A percentile compares a stretch with the other conserved stretches of the same genome.
phyloP scores from a whole-genome alignment of 2,797 vertebrate genomes.

The Sebastes taczanowskii region DNA sequence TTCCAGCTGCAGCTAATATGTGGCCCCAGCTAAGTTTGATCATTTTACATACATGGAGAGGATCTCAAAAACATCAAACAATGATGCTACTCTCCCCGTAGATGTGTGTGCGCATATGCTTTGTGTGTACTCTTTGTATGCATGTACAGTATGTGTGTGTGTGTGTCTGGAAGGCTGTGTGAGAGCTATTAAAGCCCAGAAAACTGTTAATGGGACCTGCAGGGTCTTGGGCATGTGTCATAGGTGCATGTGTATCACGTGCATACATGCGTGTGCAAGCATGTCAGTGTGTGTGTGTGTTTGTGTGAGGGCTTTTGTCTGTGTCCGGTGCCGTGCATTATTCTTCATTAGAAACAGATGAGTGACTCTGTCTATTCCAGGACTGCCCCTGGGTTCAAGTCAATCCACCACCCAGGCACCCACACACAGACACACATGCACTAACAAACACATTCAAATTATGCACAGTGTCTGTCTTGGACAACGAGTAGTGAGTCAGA shows the following conservation, averaged over 20 bases:
- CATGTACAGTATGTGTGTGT: neutral
- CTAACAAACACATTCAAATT: slow-evolving; percentile 10
- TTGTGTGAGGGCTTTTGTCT: slow-evolving; percentile 51
- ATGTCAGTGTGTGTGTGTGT: neutral
- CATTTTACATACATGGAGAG: neutral
- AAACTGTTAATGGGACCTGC: slow-evolving; percentile 45
- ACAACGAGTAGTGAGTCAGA: slow-evolving; percentile 36
- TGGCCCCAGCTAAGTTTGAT: neutral
- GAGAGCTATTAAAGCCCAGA: slow-evolving; percentile 19
- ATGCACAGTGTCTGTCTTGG: slow-evolving; percentile 36
- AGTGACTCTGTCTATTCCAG: slow-evolving; percentile 76
- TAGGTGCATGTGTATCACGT: neutral
- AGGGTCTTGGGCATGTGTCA: slow-evolving; percentile 7
- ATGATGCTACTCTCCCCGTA: neutral
- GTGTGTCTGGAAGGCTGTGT: neutral
- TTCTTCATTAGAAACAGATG: slow-evolving; percentile 82
- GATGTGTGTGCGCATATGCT: neutral
- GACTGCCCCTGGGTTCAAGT: slow-evolving; percentile 71
- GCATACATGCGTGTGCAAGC: neutral
- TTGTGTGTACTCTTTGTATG: neutral
- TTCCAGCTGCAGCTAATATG: neutral
- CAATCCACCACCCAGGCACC: slow-evolving; percentile 58
- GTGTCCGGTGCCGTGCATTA: slow-evolving; percentile 69
- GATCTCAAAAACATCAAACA: neutral
- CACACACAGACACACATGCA: slow-evolving; percentile 24